Conservation (phyloP, 2,888 invertebrate species). For the Drosophila stalkeri region DNA sequence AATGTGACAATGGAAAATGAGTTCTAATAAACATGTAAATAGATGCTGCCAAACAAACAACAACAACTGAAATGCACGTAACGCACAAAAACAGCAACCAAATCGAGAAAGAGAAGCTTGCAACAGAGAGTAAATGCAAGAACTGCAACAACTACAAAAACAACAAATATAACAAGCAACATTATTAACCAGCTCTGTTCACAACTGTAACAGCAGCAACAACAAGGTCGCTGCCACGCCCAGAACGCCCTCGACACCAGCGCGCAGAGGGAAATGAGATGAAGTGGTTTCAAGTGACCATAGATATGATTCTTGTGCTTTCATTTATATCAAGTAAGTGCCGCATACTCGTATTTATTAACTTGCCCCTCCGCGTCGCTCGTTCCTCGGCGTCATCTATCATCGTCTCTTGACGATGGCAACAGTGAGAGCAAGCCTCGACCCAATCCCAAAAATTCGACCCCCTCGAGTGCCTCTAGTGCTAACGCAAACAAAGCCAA, state of each 20-base stretch:
- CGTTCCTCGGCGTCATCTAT: background rate
- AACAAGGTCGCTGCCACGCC: constrained; percentile 62
- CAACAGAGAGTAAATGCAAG: constrained; percentile 17
- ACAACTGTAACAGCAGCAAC: constrained; percentile 56
- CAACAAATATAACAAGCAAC: constrained; percentile 37
- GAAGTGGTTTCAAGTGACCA: constrained; percentile 86
- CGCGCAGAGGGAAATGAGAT: constrained; percentile 85
- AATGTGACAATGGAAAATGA: constrained; percentile 32
- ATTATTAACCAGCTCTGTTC: constrained; percentile 30
- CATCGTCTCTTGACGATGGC: background rate
- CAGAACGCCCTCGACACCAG: constrained; percentile 58
- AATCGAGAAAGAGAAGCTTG: constrained; percentile 6
- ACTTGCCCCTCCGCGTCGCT: background rate
- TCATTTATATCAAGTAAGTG: constrained; percentile 85
- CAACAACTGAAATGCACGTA: constrained; percentile 49
- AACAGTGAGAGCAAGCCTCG: constrained; percentile 36
- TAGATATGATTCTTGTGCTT: constrained; percentile 86
- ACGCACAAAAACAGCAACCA: constrained; percentile 40
- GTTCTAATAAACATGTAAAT: constrained; percentile 70
- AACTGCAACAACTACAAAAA: constrained; percentile 14
- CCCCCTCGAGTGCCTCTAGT: constrained; percentile 44
- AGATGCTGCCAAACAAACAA: constrained; percentile 69
- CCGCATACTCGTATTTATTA: constrained; percentile 55
- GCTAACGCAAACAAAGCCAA: constrained; percentile 64
- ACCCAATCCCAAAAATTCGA: constrained; percentile 44